Conservation (phyloP, 1,140 invertebrate species). For the Halesus radiatus region DNA sequence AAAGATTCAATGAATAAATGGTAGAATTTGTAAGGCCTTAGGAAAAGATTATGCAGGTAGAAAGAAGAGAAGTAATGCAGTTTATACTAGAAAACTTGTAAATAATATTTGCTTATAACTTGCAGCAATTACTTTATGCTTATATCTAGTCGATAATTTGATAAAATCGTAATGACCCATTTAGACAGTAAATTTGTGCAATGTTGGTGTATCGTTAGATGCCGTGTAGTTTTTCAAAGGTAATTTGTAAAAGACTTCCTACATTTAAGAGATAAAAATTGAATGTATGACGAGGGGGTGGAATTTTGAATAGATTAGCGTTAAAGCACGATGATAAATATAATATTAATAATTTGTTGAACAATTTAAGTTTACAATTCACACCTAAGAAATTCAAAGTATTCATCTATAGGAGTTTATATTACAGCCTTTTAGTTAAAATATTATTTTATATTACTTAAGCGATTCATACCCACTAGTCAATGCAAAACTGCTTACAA, state of each 20-base stretch:
- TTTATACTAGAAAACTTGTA: constrained; percentile 10
- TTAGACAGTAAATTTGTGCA: constrained; percentile 3
- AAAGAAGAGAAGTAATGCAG: not conserved
- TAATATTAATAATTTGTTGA: not conserved
- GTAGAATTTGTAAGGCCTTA: too few relatives aligned
- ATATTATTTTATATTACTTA: constrained; percentile 15
- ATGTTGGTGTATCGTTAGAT: constrained; percentile 13
- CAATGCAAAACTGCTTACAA: constrained; percentile 41
- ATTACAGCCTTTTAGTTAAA: constrained; percentile 38
- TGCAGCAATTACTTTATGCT: not conserved
- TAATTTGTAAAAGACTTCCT: not conserved
- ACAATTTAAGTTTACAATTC: not conserved
- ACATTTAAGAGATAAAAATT: not conserved
- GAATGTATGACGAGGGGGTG: not conserved
- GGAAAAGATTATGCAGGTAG: too few relatives aligned
- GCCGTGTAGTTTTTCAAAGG: not conserved
- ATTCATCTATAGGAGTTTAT: constrained; percentile 24
- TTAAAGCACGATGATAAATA: not conserved
- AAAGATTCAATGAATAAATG: too few relatives aligned
- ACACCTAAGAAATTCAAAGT: constrained; percentile 26
- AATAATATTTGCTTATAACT: constrained; percentile 4
- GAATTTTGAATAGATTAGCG: constrained; percentile 13
- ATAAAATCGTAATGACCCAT: constrained; percentile 2
- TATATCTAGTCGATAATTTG: not conserved
- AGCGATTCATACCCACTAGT: constrained; percentile 22